Base-by-base conservation (phyloP, 2,113 vertebrate species). In the Cyprinodon brontotheroides region DNA sequence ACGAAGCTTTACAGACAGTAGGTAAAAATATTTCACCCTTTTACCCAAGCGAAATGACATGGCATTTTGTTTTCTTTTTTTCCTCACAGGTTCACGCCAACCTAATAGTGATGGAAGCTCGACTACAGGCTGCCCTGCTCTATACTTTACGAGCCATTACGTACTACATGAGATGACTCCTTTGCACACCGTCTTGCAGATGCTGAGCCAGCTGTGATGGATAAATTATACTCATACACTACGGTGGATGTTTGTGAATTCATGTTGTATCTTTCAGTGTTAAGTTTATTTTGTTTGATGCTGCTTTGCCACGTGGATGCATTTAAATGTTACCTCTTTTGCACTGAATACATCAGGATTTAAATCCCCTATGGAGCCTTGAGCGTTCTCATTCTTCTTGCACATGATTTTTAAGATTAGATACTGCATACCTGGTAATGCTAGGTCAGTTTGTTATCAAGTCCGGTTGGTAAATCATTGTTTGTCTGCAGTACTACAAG, bases 51-150 rank as follows among this genome's bases (percentile, higher is more conserved):
- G 43, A 79, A 20, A 63, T 72, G 22, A 72, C 64, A 9, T 40
- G 6, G 61, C 37, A 65, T 63, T 53, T 60, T 61, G 11, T 66
- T 13, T 45, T 47, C 53, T 36, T 67, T 29, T 69, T 15, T 50
- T 0, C 2, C 1, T 7, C 43, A 0, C 89, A 99, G 98, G 96
- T 98, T 74, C 98, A 99, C 0, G 88, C 97, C 84, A 99, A 98
- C 85, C 90, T 99, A 39, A 95, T 99, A 5, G 88, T 98, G 68
- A 94, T 97, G 89, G 97, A 98, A 89, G 97, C 98, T 0, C 95
- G 97, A n/a, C 93, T 98, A 88, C 97, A 99, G 86, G 97, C 97
- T 0, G 96, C 97, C 20, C 93, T 99, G 70, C 95, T 99, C 3
- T 99, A 99, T 0, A 95, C 96, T 12, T 93, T 99, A 29, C 86